A percentile compares a stretch with the other conserved stretches of the same genome.
These are phyloP conservation scores for Scomber japonicus DNA, from an alignment of 2,113 vertebrate genomes.

Conservation along the genomic window DNA sequence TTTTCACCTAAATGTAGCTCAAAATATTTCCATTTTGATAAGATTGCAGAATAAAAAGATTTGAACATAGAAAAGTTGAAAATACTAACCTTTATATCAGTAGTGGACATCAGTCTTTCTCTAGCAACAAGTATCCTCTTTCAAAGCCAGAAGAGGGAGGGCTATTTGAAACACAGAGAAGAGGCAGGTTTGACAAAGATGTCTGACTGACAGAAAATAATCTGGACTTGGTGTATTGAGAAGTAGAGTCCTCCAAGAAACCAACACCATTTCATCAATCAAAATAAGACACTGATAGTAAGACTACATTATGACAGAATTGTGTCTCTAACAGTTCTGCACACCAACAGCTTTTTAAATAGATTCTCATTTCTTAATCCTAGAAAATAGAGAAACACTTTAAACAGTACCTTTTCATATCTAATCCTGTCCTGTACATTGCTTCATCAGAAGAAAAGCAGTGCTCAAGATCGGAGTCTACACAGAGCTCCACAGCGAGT, in stretches of 20 bases:
- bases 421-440: slow-evolving; percentile 18
- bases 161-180: background rate
- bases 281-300: background rate
- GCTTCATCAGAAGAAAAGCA: slow-evolving; percentile 7
- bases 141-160: slow-evolving; percentile 19
- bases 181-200: slow-evolving; percentile 7
- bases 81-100: slow-evolving; percentile 43
- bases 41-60: background rate
- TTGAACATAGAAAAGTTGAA: background rate
- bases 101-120: background rate
- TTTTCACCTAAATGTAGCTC: background rate
- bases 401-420: slow-evolving; percentile 40
- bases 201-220: slow-evolving; percentile 13
- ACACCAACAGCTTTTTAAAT: background rate
- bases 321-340: background rate
- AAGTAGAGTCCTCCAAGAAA: background rate
- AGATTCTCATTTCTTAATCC: background rate
- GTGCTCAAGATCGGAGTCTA: slow-evolving; percentile 22
- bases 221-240: background rate
- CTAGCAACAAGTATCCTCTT: background rate
- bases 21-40: background rate
- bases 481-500: slow-evolving; percentile 18
- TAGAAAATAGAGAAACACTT: background rate
- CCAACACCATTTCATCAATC: background rate
- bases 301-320: background rate